phyloP scores from a whole-genome alignment of 1,140 invertebrate genomes.

The honey bee (Apis mellifera) region Amel_HAv3.1 CM009941.2:8380501-8381000 shows the following conservation, averaged over 20 bases:
- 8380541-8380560: conserved; percentile 75
- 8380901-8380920: no score
- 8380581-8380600: conserved; percentile 77
- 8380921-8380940: no score
- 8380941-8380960: no score
- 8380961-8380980: no score
- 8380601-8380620: conserved; percentile 82
- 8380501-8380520: conserved; percentile 77
- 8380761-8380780: conserved; percentile 78
- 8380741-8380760: conserved; percentile 79
- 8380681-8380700: conserved; percentile 70
- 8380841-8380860: not conserved
- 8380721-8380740: conserved; percentile 40
- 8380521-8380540: conserved; percentile 75
- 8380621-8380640: conserved; percentile 85
- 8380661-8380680: conserved; percentile 75
- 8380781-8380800: conserved; percentile 79
- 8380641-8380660: conserved; percentile 78
- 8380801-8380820: conserved; percentile 55
- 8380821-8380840: not conserved
- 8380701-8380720: conserved; percentile 51
- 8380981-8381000: no score
- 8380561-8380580: conserved; percentile 76
- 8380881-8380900: no score
- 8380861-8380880: no score